Base-by-base conservation (phyloP, 2,888 invertebrate species). In the Plutella xylostella region DNA sequence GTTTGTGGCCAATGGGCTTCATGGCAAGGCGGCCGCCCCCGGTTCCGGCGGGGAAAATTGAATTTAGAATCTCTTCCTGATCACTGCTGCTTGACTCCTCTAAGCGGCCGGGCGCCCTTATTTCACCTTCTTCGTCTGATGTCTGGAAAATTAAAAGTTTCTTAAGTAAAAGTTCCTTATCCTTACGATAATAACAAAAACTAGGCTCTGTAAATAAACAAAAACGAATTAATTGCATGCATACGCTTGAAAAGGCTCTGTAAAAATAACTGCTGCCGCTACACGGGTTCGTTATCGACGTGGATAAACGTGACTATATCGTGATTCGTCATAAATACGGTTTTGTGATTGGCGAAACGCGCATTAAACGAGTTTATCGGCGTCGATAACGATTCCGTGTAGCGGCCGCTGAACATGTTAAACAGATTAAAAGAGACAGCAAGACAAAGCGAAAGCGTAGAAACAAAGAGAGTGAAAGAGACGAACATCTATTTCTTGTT, bases 401-500 rank as follows among this genome's bases (percentile, higher is more conserved):
- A n/a, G n/a, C n/a, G n/a, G n/a, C n/a, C n/a, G n/a, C n/a, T n/a
- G n/a, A n/a, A n/a, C n/a, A n/a, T n/a, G n/a, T n/a, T n/a, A n/a
- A n/a, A n/a, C n/a, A n/a, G n/a, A n/a, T n/a, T n/a, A n/a, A n/a
- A n/a, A n/a, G n/a, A n/a, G n/a, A n/a, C 28, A 28, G 3, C 28
- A 28, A 28, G n/a, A 28, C 28, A 28, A 28, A 6, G 3, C n/a
- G n/a, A 28, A 9, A n/a, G n/a, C 9, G n/a, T n/a, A 28, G 38
- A 31, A 34, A 47, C 40, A 11, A 40, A 38, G 14, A 46, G 51
- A 47, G 49, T 52, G 54, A 51, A 60, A 58, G 49, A 55, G 61
- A 80, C 80, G 61, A 69, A 82, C 80, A 76, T 79, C 72, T 84
- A 85, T 80, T 84, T 84, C 72, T 85, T 83, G 58, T 85, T 83